Percentiles rank a stretch among this genome's conserved stretches.
Conservation (phyloP, 2,888 invertebrate genomes). For the Digitonthophagus gazella region DNA sequence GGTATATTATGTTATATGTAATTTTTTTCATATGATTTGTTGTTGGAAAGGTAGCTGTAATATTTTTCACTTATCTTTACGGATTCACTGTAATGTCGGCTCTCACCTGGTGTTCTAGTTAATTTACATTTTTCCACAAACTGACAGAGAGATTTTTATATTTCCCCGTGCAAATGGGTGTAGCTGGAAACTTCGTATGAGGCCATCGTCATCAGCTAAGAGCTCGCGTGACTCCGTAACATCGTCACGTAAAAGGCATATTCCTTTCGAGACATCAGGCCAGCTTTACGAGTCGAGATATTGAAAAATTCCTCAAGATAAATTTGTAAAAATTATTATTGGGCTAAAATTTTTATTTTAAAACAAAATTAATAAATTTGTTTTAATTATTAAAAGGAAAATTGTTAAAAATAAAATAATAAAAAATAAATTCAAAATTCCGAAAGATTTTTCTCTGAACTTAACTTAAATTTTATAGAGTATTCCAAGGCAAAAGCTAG, state of each 20-base stretch:
- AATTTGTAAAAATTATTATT: too few species aligned
- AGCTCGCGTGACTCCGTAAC: not conserved
- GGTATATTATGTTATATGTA: too few species aligned
- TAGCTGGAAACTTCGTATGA: not conserved
- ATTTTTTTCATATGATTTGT: too few species aligned
- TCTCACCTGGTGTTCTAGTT: not conserved
- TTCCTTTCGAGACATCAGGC: not conserved
- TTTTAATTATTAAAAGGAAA: too few species aligned
- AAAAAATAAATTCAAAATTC: too few species aligned
- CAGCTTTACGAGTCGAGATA: not conserved
- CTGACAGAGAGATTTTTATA: not conserved
- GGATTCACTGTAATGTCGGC: not conserved
- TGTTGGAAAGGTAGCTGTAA: not conserved
- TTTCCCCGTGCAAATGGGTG: not conserved
- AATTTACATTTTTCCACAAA: not conserved
- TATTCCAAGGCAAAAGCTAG: too few species aligned
- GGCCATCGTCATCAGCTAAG: not conserved
- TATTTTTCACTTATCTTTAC: not conserved
- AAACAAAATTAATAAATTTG: too few species aligned
- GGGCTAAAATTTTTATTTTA: too few species aligned
- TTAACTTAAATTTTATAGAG: too few species aligned
- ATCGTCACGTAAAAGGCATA: not conserved
- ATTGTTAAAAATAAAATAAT: too few species aligned
- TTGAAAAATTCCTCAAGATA: not conserved
- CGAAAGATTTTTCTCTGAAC: too few species aligned